Evolutionary conservation across 2,888 invertebrate species (phyloP).

Genomic region (Ennomos quercinarius): DNA sequence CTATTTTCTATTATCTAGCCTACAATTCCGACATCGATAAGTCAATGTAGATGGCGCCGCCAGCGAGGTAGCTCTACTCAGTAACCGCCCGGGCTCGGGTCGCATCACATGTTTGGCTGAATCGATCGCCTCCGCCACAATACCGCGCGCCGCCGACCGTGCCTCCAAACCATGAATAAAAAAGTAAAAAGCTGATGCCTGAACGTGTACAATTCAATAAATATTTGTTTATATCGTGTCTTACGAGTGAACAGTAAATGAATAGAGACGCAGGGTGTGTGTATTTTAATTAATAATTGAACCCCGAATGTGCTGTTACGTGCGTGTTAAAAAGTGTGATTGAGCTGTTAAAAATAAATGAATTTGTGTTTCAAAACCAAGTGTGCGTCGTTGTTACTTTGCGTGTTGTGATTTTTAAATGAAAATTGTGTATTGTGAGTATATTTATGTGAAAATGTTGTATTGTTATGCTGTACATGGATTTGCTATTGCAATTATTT

Average conservation of each 20-base stretch:
- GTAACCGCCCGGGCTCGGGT: constrained; percentile 76
- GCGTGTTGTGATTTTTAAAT: constrained; percentile 7
- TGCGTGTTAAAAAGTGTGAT: constrained; percentile 24
- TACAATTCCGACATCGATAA: constrained; percentile 48
- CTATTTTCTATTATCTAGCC: constrained; percentile 31
- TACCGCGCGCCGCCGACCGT: constrained; percentile 23
- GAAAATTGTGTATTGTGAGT: constrained; percentile 23
- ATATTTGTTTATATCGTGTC: constrained; percentile 2
- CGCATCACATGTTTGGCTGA: constrained; percentile 38
- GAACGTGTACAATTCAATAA: not conserved
- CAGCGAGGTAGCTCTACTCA: constrained; percentile 38
- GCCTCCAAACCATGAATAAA: constrained; percentile 45
- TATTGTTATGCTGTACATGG: not conserved
- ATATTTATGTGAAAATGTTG: not conserved
- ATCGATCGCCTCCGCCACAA: constrained; percentile 21
- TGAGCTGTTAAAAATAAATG: constrained; percentile 23
- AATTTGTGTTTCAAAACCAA: constrained; percentile 5
- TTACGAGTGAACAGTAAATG: not conserved
- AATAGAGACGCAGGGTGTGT: constrained; percentile 2
- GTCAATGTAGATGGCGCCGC: constrained; percentile 52
- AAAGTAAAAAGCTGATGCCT: constrained; percentile 29
- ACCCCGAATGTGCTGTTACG: constrained; percentile 14
- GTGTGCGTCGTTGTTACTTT: constrained; percentile 3
- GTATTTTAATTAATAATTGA: constrained; percentile 27
- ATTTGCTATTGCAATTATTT: not conserved